phyloP scores from a whole-genome alignment of 1,140 invertebrate genomes.

The Atopsyche davidsoni region DNA sequence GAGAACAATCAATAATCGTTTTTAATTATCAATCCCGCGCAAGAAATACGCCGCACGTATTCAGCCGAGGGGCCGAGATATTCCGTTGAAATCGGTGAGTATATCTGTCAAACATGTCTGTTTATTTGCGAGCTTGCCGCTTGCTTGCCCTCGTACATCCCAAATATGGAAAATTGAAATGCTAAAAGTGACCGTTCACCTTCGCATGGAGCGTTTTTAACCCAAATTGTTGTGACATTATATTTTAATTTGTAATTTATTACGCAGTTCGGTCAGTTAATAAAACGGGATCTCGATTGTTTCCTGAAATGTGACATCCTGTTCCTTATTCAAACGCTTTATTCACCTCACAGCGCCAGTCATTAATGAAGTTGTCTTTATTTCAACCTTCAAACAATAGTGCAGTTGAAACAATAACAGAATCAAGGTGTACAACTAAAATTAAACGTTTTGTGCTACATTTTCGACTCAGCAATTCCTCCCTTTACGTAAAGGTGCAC shows the following conservation, averaged over 20 bases:
- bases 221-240: conserved; percentile 7
- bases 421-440: no score
- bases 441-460: no score
- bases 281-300: conserved; percentile 6
- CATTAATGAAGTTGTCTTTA: no score
- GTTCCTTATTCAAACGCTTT: not conserved
- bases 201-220: conserved; percentile 9
- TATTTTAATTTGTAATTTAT: conserved; percentile 1
- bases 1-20: conserved; percentile 1
- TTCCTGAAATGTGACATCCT: conserved; percentile 20
- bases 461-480: no score
- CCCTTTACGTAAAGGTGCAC: no score
- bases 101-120: conserved; percentile 13
- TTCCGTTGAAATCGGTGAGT: conserved; percentile 13
- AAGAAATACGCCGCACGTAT: not conserved
- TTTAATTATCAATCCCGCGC: conserved; percentile 3
- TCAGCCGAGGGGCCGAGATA: conserved; percentile 6
- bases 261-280: conserved; percentile 20
- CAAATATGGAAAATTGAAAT: conserved; percentile 19
- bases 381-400: no score
- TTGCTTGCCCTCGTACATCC: conserved; percentile 16
- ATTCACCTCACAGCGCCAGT: not conserved
- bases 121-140: conserved; percentile 6
- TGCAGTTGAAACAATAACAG: no score
- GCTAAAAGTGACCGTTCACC: conserved; percentile 7